phyloP scores from a whole-genome alignment of 37 sponge, comb jelly and placozoan species.

The Cliona cf. orientalis region DNA sequence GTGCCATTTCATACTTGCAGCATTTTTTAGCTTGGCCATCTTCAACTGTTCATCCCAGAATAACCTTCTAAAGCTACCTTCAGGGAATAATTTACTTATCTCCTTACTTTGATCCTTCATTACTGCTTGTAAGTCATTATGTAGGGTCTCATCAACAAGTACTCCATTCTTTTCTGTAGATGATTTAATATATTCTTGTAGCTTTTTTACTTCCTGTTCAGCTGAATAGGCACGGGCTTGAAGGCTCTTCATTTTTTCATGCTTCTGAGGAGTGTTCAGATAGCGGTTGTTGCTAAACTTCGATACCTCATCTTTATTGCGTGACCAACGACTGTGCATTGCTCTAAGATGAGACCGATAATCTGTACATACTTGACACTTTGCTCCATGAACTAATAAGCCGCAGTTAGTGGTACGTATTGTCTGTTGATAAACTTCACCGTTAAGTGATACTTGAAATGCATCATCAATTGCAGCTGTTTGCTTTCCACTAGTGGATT shows the following conservation, averaged over 20 bases:
- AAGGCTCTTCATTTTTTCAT: background rate
- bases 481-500: background rate
- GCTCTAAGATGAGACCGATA: background rate
- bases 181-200: background rate
- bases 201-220: background rate
- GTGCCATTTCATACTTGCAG: background rate
- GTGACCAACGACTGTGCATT: background rate
- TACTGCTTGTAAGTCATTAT: background rate
- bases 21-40: background rate
- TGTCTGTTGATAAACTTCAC: background rate
- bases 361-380: slow-evolving; percentile 4
- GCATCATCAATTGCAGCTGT: background rate
- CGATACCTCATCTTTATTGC: background rate
- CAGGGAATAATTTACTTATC: background rate
- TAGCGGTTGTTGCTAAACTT: background rate
- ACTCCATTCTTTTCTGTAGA: slow-evolving; percentile 14
- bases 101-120: slow-evolving; percentile 13
- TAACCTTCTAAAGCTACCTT: background rate
- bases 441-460: background rate
- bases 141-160: background rate
- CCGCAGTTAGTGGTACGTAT: background rate
- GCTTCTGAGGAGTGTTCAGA: slow-evolving; percentile 2
- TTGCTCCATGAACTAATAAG: background rate
- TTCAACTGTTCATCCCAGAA: slow-evolving; percentile 56
- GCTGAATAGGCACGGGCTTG: background rate